Evolutionary conservation across 2,888 invertebrate genomes (phyloP), one percentile per base, ranked within the genome.

Genomic region (Ophion ellenae): DNA sequence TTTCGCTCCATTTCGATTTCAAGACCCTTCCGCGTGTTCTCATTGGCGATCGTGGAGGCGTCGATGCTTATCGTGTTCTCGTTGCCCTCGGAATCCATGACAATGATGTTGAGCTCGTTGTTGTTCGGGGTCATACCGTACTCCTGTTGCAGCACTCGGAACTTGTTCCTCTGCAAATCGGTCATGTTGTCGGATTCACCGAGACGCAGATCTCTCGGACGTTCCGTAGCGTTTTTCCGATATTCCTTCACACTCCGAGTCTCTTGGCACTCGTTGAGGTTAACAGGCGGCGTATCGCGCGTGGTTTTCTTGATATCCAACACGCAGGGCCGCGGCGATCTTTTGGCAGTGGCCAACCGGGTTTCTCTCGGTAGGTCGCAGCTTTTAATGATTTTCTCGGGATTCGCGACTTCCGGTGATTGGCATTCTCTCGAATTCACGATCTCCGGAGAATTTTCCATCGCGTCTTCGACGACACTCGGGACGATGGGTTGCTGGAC

Each of bases 61-160:
- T 84, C 77, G 69, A 84, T 95, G 88, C 94, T 95, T 1, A 92
- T 91, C 36, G 94, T 70, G 3, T 95, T 95, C 87, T 95, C 94
- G 87, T 94, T 94, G 79, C 94, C 94, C 1, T 95, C 94, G 1
- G 92, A 86, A 87, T 94, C 95, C 0, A 88, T 53, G 9, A 87
- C 36, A 14, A 86, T 87, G 63, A 88, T 84, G 24, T 87, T 87
- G 0, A 89, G 40, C 69, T 91, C 90, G 69, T 94, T 93, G 71
- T 90, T 89, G 71, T 92, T 92, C 71, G 92, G 92, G 28, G 91
- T 91, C 88, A 91, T 89, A 4, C 95, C 95, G 87, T 95, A 96
- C 91, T 96, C 96, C 0, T 96, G 95, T 4, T 95, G 95, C 81
- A 96, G 91, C 1, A 96, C 95, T 92, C 95, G 96, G 28, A 95